These are phyloP conservation scores for Cyclura pinguis DNA, from an alignment of 2,797 vertebrate genomes.

Conservation along the genomic window DNA sequence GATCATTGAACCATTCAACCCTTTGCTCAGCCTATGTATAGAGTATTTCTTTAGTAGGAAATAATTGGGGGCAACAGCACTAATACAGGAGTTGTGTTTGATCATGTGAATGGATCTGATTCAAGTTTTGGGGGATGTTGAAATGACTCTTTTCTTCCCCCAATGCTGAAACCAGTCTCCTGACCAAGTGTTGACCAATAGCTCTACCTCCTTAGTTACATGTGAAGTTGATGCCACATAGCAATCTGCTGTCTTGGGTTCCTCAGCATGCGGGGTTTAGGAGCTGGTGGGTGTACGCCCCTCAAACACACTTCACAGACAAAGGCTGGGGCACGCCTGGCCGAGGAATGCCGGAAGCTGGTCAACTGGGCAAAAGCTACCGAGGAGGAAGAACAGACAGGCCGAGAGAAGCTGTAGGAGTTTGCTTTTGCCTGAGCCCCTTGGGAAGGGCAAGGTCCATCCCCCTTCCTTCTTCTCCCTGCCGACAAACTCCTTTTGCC, in stretches of 20 bases:
- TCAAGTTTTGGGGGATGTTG: conserved; percentile 29
- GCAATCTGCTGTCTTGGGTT: conserved; percentile 89
- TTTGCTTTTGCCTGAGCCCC: too few relatives aligned
- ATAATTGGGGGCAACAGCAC: conserved; percentile 10
- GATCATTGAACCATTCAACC: neutral
- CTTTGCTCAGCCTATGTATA: conserved; percentile 34
- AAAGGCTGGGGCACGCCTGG: too few relatives aligned
- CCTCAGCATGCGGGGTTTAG: too few relatives aligned
- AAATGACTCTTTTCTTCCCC: neutral
- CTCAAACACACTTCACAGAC: too few relatives aligned
- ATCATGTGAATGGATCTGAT: conserved; percentile 29
- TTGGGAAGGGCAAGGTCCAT: too few relatives aligned
- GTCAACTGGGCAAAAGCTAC: too few relatives aligned
- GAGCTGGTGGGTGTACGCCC: too few relatives aligned
- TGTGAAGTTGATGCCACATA: conserved; percentile 89
- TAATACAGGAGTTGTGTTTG: conserved; percentile 15
- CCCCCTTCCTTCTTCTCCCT: too few relatives aligned
- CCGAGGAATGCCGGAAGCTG: too few relatives aligned
- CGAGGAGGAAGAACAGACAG: too few relatives aligned
- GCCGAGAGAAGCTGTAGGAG: too few relatives aligned
- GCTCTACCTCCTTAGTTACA: conserved; percentile 63
- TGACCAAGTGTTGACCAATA: neutral
- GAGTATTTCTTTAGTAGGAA: conserved; percentile 25
- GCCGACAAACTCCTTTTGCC: too few relatives aligned
- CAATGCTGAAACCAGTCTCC: neutral